Evolutionary conservation across 2,113 vertebrate genomes (phyloP), one percentile per base, ranked within the genome.

Genomic region (Passer domesticus): DNA sequence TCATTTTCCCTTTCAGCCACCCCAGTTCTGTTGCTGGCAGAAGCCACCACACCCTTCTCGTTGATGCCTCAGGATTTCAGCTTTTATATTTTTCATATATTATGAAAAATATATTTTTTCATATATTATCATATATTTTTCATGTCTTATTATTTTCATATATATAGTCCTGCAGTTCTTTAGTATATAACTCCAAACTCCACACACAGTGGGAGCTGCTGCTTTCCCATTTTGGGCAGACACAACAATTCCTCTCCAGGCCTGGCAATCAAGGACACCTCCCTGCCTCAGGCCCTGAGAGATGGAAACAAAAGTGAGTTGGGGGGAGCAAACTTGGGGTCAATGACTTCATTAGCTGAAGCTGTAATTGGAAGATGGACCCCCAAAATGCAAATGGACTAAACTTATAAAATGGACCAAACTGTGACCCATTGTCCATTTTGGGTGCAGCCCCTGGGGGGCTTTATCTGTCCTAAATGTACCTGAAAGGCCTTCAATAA

Each of bases 361-460:
- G 44, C 33, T 75, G 72, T 4, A 49, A 76, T 49, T 60, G 43
- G n/a, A 2, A 31, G 21, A 60, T 49, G 0, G 6, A 24, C 15
- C 44, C 64, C n/a, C 20, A 49, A 24, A 11, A 1, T 37, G 9
- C 31, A 79, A 79, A 78, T 18, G 19, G 8, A 1, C 14, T 31
- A n/a, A 64, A 79, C 5, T 44, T 0, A 64, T 18, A 8, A 53
- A 35, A n/a, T n/a, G n/a, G n/a, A n/a, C n/a, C n/a, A n/a, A n/a
- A n/a, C n/a, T n/a, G 0, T 35, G 37, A 35, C 4, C 15, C 19
- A 5, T 28, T 0, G 0, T 44, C 3, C 24, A 44, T 64, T 44
- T 41, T 44, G 49, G 39, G 37, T 66, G 31, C 0, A 53, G 19
- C 19, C 31, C 39, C 39, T 43, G 14, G 23, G 59, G 13, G 8